Evolutionary conservation across 2,113 vertebrate genomes (phyloP).

Genomic region (Lophura nycthemera): DNA sequence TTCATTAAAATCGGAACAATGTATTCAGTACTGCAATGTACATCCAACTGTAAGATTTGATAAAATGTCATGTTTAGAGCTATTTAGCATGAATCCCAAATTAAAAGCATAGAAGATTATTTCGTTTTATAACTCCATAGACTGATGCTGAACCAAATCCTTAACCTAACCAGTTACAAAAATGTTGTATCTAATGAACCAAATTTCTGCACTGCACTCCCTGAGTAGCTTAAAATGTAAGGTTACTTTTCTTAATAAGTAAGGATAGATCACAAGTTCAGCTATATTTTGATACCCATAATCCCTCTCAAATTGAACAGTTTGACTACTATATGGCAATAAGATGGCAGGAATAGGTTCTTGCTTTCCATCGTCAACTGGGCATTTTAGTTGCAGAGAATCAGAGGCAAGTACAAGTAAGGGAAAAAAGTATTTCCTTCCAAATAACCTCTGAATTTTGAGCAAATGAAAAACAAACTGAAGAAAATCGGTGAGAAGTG

Average conservation of each 20-base stretch:
- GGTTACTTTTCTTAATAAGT: neutral
- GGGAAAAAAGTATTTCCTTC: neutral
- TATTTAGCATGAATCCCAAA: neutral
- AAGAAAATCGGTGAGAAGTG: neutral
- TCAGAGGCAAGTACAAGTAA: neutral
- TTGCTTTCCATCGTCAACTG: accelerated
- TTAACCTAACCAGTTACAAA: neutral
- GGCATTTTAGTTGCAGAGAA: neutral
- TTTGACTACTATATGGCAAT: neutral
- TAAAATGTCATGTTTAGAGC: neutral
- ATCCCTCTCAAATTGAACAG: neutral
- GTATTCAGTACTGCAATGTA: neutral
- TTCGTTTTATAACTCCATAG: neutral
- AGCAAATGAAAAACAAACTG: neutral
- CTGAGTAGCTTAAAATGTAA: neutral
- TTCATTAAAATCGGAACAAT: neutral
- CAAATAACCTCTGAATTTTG: neutral
- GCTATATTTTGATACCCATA: neutral
- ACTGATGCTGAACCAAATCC: neutral
- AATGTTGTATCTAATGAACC: neutral
- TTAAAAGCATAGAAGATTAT: neutral
- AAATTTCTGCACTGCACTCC: neutral
- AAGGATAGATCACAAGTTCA: neutral
- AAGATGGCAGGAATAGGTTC: neutral
- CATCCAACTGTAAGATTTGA: neutral